phyloP scores from a whole-genome alignment of 1,140 invertebrate genomes.

The Drosophila erecta region DNA sequence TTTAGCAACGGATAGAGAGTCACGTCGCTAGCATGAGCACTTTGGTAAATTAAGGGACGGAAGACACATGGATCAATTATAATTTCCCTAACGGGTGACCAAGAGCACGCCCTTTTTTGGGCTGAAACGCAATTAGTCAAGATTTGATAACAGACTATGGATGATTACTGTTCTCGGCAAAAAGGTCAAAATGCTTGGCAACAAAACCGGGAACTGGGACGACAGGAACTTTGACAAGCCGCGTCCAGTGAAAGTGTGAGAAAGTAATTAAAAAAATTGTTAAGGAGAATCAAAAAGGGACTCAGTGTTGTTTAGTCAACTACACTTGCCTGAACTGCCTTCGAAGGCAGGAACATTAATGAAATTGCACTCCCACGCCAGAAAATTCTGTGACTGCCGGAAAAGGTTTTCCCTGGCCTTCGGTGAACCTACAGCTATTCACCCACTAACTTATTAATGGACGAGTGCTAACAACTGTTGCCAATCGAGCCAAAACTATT shows the following conservation, averaged over 20 bases:
- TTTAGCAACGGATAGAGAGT: background rate
- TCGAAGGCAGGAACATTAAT: conserved; percentile 12
- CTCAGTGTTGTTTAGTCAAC: background rate
- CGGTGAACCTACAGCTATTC: conserved; percentile 12
- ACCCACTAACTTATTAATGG: conserved; percentile 32
- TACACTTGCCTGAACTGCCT: conserved; percentile 9
- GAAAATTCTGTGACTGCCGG: conserved; percentile 1
- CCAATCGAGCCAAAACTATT: background rate
- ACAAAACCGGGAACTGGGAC: background rate
- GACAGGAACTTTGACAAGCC: conserved; percentile 12
- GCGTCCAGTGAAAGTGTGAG: background rate
- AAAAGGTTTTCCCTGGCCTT: conserved; percentile 17
- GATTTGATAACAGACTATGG: conserved; percentile 39
- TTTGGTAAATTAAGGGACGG: conserved; percentile 40
- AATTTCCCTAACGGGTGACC: conserved; percentile 9
- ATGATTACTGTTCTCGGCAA: conserved; percentile 23
- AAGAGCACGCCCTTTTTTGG: background rate
- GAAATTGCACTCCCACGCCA: conserved; percentile 33
- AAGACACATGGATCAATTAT: conserved; percentile 13
- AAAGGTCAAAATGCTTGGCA: conserved; percentile 10
- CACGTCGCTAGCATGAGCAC: conserved; percentile 9
- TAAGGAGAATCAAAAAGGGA: conserved; percentile 25
- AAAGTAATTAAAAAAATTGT: conserved; percentile 46
- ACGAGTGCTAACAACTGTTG: conserved; percentile 21
- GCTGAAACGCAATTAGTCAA: conserved; percentile 37